Evolutionary conservation across 2,888 invertebrate species (phyloP), one percentile per base, ranked within the genome.

Genomic region (Thyatira batis): DNA sequence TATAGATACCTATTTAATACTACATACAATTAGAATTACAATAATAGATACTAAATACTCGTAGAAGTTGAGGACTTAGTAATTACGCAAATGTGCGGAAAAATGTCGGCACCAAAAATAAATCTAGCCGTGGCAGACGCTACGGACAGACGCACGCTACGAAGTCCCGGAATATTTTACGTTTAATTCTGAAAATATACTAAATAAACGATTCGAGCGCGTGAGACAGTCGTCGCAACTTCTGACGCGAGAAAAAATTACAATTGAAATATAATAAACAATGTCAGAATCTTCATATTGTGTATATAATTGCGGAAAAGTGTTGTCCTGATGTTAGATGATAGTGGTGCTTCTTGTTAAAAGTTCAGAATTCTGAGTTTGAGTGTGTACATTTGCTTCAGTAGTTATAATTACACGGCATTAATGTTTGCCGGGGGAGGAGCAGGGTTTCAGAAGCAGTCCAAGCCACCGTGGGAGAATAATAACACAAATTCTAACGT

Each of bases 351-450:
- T 28, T 17, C 10, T 25, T 27, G 9, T 10, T 3, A 11, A 27
- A 9, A 28, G 27, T 20, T 27, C 20, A 28, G 25, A 20, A 57
- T 57, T 45, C 6, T 20, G 57, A 52, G 45, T 45, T 55, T 10
- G 44, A 52, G 53, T 45, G 54, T 57, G 58, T 51, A 49, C 51
- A 51, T 58, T 62, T 57, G 52, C 53, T 51, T 57, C 43, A 52
- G 56, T 13, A 28, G 13, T 13, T 13, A 48, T 48, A 48, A 9
- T 23, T 48, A 61, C 30, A 51, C 58, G 23, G 64, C 53, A 61
- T 75, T 73, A 63, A 90, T 90, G 90, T 89, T 90, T 58, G 89
- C 89, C 65, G 89, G 89, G 2, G 89, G 89, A 8, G 89, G 89
- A 23, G 89, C 89, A 9, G 89, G 89, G 8, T 89, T 89, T 58